Base-by-base conservation (phyloP, 2,888 invertebrate species). In the Melangyna quadrimaculata region DNA sequence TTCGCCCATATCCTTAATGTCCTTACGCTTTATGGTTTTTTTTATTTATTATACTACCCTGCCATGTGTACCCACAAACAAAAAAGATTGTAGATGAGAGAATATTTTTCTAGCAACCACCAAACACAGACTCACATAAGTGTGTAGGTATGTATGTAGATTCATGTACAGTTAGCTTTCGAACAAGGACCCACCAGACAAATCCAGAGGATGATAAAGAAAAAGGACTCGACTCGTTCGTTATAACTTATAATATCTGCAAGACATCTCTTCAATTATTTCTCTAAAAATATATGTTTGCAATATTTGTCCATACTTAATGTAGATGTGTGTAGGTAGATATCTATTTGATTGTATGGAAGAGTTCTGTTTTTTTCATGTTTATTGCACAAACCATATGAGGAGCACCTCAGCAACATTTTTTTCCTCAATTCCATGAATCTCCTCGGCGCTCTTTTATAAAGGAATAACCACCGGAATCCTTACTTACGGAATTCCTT, bases 251-350 rank as follows among this genome's bases (percentile, higher is more conserved):
- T 77, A 86, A 81, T 81, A 86, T 81, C 63, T 77, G 77, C 81
- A 81, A 86, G 86, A 86, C 81, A 81, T 86, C 77, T 81, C 86
- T 73, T 81, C 86, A 81, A 86, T 86, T 86, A 86, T 86, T 80
- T 86, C 35, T 57, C 72, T 77, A 70, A 81, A 81, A 73, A 77
- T 75, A 35, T 57, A 48, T 48, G 53, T 77, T 77, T 80, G 69
- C 69, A 32, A 74, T 74, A 78, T 73, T 78, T 71, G 63, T 40
- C 43, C 57, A 37, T 48, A 57, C 27, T 40, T 35, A 9, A 37
- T 48, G 19, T 48, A 27, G 4, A 17, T 32, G 8, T 71, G 24
- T 4, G n/a, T 59, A n/a, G 29, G 27, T 63, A 14, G 12, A 22
- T 24, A 14, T 51, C 12, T 24, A 10, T 72, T 48, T 65, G 67